A percentile compares a stretch with the other conserved stretches of the same genome.
phyloP scores from a whole-genome alignment of 2,888 invertebrate species.

The Uropetala carovei region DNA sequence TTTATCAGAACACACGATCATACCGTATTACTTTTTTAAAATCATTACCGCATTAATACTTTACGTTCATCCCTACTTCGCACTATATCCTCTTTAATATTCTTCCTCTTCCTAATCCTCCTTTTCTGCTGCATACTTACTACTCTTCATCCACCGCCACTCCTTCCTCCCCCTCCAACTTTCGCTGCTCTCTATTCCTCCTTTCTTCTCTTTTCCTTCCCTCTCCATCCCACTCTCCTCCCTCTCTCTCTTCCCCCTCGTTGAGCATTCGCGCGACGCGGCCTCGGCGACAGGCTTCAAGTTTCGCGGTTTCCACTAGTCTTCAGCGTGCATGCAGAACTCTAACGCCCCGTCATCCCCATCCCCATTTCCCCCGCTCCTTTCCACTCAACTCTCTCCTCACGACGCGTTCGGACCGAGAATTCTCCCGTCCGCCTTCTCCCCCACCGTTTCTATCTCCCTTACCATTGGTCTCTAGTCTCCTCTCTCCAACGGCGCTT shows the following conservation, averaged over 20 bases:
- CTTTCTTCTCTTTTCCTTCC: not conserved
- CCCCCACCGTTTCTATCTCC: not conserved
- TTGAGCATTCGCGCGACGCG: not conserved
- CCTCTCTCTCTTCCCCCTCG: not conserved
- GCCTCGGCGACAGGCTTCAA: constrained; percentile 37
- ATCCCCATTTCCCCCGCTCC: not conserved
- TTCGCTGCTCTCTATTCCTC: not conserved
- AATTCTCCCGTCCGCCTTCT: not conserved
- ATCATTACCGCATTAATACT: no score
- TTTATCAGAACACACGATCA: no score
- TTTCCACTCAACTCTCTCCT: not conserved
- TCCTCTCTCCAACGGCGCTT: not conserved
- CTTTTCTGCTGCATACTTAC: not conserved
- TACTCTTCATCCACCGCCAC: not conserved
- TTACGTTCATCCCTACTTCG: not conserved
- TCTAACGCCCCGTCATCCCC: not conserved
- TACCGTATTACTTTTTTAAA: no score
- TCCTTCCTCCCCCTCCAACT: not conserved
- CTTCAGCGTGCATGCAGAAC: not conserved
- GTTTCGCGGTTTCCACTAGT: constrained; percentile 40
- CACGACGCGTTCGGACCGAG: not conserved
- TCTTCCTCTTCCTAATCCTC: not conserved
- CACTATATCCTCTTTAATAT: not conserved
- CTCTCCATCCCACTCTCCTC: not conserved
- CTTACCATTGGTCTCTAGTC: not conserved